Percentiles rank a stretch among this genome's conserved stretches.
phyloP scores from a whole-genome alignment of 2,797 vertebrate genomes.

The Sylvia borin region DNA sequence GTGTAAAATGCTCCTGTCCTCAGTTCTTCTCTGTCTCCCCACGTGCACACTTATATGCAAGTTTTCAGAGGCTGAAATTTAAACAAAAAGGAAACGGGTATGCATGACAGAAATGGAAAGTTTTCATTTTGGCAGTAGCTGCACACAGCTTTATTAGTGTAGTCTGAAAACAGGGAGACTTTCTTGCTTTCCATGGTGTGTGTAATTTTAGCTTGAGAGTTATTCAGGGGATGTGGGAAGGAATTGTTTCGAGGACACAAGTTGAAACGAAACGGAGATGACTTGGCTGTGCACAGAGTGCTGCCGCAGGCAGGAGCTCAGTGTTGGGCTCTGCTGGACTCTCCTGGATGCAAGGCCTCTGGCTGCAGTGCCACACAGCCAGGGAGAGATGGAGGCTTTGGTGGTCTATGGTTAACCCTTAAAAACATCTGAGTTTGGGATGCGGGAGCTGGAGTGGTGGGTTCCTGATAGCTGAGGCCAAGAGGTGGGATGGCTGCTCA shows the following conservation, averaged over 20 bases:
- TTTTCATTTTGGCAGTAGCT: neutral
- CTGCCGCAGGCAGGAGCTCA: neutral
- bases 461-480: neutral
- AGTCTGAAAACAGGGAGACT: neutral
- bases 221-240: neutral
- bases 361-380: fast-evolving
- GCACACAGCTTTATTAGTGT: neutral
- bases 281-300: fast-evolving
- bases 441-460: fast-evolving
- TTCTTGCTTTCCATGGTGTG: neutral
- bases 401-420: neutral
- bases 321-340: neutral
- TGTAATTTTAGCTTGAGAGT: slow-evolving; percentile 18
- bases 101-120: neutral
- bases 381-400: neutral
- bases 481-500: neutral
- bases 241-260: neutral
- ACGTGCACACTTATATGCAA: fast-evolving
- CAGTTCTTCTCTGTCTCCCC: neutral
- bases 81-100: neutral
- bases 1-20: neutral
- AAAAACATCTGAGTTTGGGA: fast-evolving
- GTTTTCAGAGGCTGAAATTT: neutral
- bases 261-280: neutral
- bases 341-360: neutral